Conservation (phyloP, 2,113 vertebrate species). For the Microtus oregoni region DNA sequence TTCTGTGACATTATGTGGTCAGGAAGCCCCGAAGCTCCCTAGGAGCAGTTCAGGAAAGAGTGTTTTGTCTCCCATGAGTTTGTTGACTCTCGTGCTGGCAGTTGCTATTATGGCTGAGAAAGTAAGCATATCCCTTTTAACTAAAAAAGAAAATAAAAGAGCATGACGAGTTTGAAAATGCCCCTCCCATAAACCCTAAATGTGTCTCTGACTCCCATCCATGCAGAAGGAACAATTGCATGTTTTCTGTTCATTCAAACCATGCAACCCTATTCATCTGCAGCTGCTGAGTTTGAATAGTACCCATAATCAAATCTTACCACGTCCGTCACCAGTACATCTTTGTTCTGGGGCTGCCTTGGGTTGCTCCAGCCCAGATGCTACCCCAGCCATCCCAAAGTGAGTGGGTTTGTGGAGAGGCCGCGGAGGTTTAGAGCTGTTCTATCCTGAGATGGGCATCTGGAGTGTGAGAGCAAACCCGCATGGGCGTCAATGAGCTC, state of each 20-base stretch:
- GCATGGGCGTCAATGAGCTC: neutral
- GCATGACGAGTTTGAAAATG: neutral
- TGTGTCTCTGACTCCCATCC: neutral
- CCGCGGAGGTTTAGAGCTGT: neutral
- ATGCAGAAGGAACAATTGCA: neutral
- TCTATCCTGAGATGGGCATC: neutral
- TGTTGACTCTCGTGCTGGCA: slow-evolving; percentile 31
- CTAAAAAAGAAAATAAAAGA: neutral
- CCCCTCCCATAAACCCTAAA: neutral
- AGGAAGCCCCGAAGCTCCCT: slow-evolving; percentile 68
- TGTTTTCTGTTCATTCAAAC: neutral
- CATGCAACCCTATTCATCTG: neutral
- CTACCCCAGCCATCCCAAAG: neutral
- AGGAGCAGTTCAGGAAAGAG: slow-evolving; percentile 62
- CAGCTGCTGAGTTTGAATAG: neutral
- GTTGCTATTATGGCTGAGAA: slow-evolving; percentile 30
- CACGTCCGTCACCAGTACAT: neutral
- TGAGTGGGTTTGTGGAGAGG: neutral
- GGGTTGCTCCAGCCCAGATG: neutral
- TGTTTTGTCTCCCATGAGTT: slow-evolving; percentile 65
- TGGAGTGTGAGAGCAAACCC: neutral
- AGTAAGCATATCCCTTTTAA: neutral
- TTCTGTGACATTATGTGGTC: slow-evolving; percentile 72
- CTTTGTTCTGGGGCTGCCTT: neutral
- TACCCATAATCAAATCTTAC: neutral